phyloP scores from a whole-genome alignment of 2,113 vertebrate species.

The Crotalus horridus region DNA sequence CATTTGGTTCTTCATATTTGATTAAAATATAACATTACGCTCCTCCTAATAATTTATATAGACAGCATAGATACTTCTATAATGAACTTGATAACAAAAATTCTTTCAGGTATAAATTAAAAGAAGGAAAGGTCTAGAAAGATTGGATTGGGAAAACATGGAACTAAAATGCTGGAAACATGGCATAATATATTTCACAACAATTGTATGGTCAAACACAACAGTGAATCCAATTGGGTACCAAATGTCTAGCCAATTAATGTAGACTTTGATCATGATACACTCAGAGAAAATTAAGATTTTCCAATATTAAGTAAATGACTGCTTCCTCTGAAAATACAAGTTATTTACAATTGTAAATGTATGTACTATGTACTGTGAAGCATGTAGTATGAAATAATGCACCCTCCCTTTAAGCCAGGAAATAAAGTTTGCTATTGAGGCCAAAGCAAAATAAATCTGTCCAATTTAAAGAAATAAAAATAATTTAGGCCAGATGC shows the following conservation, averaged over 20 bases:
- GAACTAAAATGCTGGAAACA: background rate
- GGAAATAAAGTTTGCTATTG: slow-evolving; percentile 33
- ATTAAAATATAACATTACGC: background rate
- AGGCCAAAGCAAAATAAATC: slow-evolving; percentile 17
- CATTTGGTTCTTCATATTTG: background rate
- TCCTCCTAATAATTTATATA: background rate
- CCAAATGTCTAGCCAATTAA: background rate
- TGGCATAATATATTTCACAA: background rate
- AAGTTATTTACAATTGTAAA: background rate
- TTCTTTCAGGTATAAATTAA: background rate
- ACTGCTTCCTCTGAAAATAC: background rate
- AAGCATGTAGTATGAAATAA: background rate
- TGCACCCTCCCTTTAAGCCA: slow-evolving; percentile 37
- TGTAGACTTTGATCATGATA: background rate
- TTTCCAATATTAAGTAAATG: background rate
- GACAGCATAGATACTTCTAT: background rate
- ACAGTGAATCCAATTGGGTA: background rate
- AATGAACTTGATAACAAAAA: background rate
- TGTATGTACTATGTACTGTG: background rate
- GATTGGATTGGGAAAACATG: background rate
- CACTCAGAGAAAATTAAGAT: background rate
- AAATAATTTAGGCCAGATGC: slow-evolving; percentile 37
- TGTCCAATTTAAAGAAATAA: slow-evolving; percentile 43
- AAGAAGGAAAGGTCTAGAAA: background rate
- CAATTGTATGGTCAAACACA: background rate